Evolutionary conservation across 2,888 invertebrate species (phyloP).

Genomic region (Archips xylosteana): DNA sequence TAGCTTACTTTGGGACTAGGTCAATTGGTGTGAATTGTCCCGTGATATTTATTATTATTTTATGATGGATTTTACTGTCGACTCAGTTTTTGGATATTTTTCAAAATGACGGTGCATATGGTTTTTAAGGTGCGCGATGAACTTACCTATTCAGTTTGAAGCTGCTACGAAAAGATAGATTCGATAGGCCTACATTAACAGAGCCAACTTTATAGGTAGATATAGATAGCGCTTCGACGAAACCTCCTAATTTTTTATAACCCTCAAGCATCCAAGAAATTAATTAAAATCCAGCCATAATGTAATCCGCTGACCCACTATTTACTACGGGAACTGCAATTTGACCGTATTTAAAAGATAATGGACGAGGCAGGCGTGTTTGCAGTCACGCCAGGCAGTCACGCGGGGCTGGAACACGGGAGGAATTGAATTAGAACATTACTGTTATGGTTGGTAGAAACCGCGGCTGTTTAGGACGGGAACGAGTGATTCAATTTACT

Average conservation of each 20-base stretch:
- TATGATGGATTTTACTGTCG: too few species aligned
- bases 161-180: too few species aligned
- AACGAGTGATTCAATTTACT: background rate
- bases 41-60: too few species aligned
- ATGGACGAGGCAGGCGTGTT: constrained; percentile 42
- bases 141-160: too few species aligned
- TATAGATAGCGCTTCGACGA: background rate
- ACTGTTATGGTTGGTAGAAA: constrained; percentile 15
- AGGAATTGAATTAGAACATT: constrained; percentile 36
- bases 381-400: constrained; percentile 33
- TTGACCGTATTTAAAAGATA: constrained; percentile 46
- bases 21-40: too few species aligned
- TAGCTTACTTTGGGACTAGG: too few species aligned
- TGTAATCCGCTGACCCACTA: constrained; percentile 29
- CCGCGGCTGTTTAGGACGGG: constrained; percentile 7
- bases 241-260: background rate
- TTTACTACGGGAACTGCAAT: constrained; percentile 28
- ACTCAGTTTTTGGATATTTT: too few species aligned
- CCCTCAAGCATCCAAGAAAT: constrained; percentile 28
- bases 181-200: too few species aligned
- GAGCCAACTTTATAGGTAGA: background rate
- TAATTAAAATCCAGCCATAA: constrained; percentile 29
- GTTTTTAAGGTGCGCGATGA: too few species aligned
- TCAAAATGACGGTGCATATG: too few species aligned
- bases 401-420: constrained; percentile 19